Percentiles rank a stretch among this genome's conserved stretches.
phyloP scores from a whole-genome alignment of 1,140 invertebrate species.

The Papilio dardanus region DNA sequence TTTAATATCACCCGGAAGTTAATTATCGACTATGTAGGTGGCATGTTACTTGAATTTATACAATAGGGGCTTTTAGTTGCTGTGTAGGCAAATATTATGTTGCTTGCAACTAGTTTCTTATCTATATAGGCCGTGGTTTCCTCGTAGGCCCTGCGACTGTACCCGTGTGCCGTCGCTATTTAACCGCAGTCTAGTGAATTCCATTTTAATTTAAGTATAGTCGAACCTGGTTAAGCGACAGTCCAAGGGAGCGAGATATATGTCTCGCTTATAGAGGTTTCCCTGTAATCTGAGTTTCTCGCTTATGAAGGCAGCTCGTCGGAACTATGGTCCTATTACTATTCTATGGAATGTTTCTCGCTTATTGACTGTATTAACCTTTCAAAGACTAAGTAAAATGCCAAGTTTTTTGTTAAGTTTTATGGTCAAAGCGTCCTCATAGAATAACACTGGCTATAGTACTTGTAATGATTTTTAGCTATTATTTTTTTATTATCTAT shows the following conservation, averaged over 20 bases:
- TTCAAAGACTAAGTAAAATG: not conserved
- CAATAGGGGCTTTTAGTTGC: slow-evolving; percentile 12
- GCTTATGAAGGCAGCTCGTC: too few relatives aligned
- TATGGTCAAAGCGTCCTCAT: not conserved
- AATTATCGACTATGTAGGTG: not conserved
- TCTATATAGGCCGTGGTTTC: slow-evolving; percentile 77
- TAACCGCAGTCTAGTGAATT: slow-evolving; percentile 35
- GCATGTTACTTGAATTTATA: slow-evolving; percentile 6
- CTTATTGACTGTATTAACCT: too few relatives aligned
- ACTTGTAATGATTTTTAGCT: not conserved
- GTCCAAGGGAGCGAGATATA: too few relatives aligned
- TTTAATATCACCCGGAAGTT: not conserved
- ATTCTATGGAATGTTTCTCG: too few relatives aligned
- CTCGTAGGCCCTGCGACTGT: slow-evolving; percentile 60
- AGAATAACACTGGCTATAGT: not conserved
- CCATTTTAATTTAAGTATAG: not conserved
- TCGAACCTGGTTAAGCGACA: too few relatives aligned
- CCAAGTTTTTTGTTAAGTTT: not conserved
- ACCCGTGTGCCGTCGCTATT: slow-evolving; percentile 45
- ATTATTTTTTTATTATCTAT: not conserved
- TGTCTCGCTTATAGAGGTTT: too few relatives aligned
- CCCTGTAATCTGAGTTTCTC: too few relatives aligned
- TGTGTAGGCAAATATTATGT: slow-evolving; percentile 52
- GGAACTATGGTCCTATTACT: too few relatives aligned
- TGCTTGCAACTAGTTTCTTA: slow-evolving; percentile 64